Evolutionary conservation across 2,797 vertebrate genomes (phyloP).

Genomic region (Enteromius viviparus): DNA sequence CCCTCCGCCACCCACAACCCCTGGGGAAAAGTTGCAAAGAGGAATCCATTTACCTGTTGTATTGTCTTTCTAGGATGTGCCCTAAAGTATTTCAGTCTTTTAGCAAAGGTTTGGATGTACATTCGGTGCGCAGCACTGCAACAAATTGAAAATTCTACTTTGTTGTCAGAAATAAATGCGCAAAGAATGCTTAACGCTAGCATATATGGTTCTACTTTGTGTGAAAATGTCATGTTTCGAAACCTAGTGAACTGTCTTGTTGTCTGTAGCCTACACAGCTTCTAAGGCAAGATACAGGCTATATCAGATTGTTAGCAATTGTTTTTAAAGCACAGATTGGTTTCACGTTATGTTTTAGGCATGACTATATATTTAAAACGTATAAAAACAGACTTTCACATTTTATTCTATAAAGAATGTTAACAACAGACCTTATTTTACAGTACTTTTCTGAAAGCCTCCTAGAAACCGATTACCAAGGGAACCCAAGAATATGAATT

Average conservation of each 20-base stretch:
- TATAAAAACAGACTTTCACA: background rate
- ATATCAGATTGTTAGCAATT: background rate
- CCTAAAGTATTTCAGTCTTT: background rate
- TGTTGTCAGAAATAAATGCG: background rate
- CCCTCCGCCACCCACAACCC: constrained; percentile 12
- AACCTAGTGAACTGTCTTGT: background rate
- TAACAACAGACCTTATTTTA: background rate
- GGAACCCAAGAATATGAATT: background rate
- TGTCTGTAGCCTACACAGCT: background rate
- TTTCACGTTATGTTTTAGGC: background rate
- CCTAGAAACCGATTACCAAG: background rate
- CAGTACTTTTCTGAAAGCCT: background rate
- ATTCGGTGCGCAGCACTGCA: background rate
- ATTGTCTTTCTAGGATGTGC: background rate
- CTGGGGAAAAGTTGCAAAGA: constrained; percentile 21
- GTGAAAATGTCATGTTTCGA: background rate
- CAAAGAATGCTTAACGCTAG: background rate
- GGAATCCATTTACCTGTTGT: constrained; percentile 17
- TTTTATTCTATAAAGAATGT: background rate
- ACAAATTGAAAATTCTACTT: background rate
- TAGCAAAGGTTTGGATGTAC: background rate
- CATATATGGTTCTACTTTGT: background rate
- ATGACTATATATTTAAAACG: background rate
- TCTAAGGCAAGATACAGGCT: background rate
- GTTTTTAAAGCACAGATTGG: background rate